These are phyloP conservation scores for Cantharis nigra DNA, from an alignment of 2,888 invertebrate species.

Conservation along the genomic window DNA sequence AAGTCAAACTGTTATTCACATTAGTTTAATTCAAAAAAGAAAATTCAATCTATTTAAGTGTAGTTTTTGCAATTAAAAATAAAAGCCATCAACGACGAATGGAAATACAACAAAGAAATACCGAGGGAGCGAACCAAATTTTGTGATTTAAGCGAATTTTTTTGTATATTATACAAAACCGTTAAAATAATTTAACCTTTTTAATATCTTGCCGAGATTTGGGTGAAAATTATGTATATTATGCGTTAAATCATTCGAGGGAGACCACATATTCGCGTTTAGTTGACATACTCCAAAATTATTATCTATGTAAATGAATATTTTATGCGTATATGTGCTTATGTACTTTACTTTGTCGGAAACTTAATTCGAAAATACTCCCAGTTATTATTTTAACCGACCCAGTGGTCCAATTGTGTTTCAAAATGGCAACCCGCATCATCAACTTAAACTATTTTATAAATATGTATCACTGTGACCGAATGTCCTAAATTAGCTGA, in stretches of 20 bases:
- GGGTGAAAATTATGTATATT: neutral
- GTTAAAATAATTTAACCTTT: neutral
- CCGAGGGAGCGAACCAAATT: neutral
- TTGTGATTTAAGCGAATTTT: neutral
- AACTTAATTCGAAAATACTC: neutral
- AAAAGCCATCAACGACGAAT: neutral
- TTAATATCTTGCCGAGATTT: neutral
- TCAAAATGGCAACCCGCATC: too few species aligned
- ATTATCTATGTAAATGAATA: neutral
- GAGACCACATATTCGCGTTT: neutral
- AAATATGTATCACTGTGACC: neutral
- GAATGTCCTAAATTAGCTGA: neutral
- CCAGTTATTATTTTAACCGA: neutral
- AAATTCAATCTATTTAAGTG: neutral
- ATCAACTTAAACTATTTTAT: too few species aligned
- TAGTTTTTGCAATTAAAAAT: neutral
- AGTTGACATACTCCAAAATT: neutral
- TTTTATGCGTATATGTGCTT: neutral
- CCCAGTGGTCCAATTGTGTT: neutral
- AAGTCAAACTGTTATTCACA: neutral
- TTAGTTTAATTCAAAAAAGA: neutral
- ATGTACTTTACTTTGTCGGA: neutral
- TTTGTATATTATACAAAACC: neutral
- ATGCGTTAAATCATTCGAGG: neutral
- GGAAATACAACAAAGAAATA: neutral